A percentile compares a stretch with the other conserved stretches of the same genome.
Evolutionary conservation across 2,888 invertebrate species (phyloP).

Genomic region (Sminthurinus aureus): DNA sequence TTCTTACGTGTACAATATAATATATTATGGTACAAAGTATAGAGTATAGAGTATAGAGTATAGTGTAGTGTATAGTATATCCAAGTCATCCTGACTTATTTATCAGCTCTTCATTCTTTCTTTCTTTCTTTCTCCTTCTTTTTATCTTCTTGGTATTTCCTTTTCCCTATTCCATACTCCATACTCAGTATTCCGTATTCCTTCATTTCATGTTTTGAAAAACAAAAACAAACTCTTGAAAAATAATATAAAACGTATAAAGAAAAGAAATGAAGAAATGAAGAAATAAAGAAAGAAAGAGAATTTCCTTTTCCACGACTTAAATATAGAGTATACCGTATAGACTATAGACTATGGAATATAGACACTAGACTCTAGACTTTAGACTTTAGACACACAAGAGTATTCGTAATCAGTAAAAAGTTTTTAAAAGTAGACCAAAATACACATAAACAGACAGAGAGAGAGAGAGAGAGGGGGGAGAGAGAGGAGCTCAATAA

Average conservation of each 20-base stretch:
- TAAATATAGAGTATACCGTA: no score
- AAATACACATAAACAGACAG: no score
- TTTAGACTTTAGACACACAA: not conserved
- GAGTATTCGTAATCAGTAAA: no score
- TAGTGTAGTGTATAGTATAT: not conserved
- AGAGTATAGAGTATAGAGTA: not conserved
- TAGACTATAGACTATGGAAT: no score
- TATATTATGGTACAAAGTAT: not conserved
- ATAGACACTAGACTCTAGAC: no score
- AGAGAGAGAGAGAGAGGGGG: no score
- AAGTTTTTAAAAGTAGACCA: no score
- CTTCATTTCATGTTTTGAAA: not conserved
- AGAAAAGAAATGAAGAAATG: no score
- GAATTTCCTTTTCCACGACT: not conserved
- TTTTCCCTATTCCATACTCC: not conserved
- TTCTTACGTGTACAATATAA: no score
- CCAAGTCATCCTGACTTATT: constrained; percentile 33
- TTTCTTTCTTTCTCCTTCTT: constrained; percentile 9
- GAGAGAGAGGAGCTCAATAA: no score
- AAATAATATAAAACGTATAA: no score
- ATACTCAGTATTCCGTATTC: not conserved
- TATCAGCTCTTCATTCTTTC: constrained; percentile 26
- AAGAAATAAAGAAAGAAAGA: no score
- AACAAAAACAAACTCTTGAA: not conserved
- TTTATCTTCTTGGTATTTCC: not conserved